Base-by-base conservation (phyloP, 2,797 vertebrate genomes). In the Argyrosomus regius region DNA sequence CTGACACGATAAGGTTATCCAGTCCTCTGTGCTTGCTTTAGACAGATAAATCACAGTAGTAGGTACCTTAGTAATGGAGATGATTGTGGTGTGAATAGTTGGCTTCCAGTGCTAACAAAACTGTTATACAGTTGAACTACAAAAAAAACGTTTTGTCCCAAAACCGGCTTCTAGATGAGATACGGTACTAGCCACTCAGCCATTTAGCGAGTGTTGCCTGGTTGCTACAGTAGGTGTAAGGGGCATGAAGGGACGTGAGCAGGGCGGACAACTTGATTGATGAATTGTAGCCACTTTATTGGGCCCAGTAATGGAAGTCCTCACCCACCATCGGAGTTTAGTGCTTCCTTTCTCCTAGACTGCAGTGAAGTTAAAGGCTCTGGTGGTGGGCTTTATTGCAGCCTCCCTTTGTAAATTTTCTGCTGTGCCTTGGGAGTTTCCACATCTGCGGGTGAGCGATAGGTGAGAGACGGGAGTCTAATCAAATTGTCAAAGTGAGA, bases 281-380 rank as follows among this genome's bases (percentile, higher is more conserved):
- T 78, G 62, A 80, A 72, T 77, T 83, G 54, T 43, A 61, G 78
- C 48, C 56, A 58, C 60, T 78, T 84, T 77, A 83, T 80, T 78
- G 56, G 78, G 11, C 22, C 6, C 56, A 56, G 68, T 63, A 80
- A 84, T 75, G n/a, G 54, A 80, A 70, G 56, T 60, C 58, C 48
- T 69, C 62, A 39, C 16, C 45, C n/a, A 3, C 68, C 53, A 46
- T 17, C 12, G 18, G 41, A 59, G 53, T 68, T 73, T 61, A 75
- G 22, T 58, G 22, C 67, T 59, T 79, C 57, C 59, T 72, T 75
- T 74, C 22, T 77, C n/a, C 26, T 7, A 7, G 28, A 79, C 59
- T 56, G 48, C 69, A 59, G 1, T 28, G 24, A 39, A 61, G 58
- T 61, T 61, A 49, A 58, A 82, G 62, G 50, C 48, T 75, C 26